A percentile compares a stretch with the other conserved stretches of the same genome.
Conservation (phyloP, 2,888 invertebrate species). For the Furcula furcula region DNA sequence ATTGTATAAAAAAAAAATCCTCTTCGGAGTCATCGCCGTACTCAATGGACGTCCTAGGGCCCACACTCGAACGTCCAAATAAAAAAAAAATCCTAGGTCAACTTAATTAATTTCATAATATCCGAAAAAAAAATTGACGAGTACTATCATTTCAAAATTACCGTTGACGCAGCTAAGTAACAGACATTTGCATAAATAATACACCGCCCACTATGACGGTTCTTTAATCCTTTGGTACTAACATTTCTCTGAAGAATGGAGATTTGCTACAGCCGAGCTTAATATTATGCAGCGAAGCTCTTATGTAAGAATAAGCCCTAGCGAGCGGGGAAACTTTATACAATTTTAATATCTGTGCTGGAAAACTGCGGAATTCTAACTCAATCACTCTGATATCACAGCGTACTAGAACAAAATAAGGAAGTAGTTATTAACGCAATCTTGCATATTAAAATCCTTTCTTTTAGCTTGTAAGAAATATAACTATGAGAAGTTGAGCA, state of each 20-base stretch:
- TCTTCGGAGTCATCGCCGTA: too few species aligned
- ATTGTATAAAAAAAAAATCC: too few species aligned
- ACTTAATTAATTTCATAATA: too few species aligned
- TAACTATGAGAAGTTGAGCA: too few species aligned
- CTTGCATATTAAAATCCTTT: not conserved
- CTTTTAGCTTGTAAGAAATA: not conserved
- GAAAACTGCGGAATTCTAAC: conserved; percentile 41
- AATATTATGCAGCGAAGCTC: conserved; percentile 55
- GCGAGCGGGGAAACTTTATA: conserved; percentile 54
- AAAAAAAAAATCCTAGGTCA: too few species aligned
- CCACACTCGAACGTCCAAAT: too few species aligned
- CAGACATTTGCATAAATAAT: conserved; percentile 36
- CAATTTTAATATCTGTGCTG: conserved; percentile 63
- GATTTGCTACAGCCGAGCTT: conserved; percentile 56
- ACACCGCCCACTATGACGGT: conserved; percentile 14
- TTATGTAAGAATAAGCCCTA: conserved; percentile 58
- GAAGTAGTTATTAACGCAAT: conserved; percentile 2
- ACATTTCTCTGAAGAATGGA: conserved; percentile 44
- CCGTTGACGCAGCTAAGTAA: too few species aligned
- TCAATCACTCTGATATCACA: conserved; percentile 28
- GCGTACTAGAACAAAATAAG: conserved; percentile 9
- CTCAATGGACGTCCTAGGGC: too few species aligned
- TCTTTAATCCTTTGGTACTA: conserved; percentile 48
- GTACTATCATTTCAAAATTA: too few species aligned
- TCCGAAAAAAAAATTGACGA: too few species aligned